phyloP scores from a whole-genome alignment of 2,113 vertebrate species.

The Speoplatyrhinus poulsoni region DNA sequence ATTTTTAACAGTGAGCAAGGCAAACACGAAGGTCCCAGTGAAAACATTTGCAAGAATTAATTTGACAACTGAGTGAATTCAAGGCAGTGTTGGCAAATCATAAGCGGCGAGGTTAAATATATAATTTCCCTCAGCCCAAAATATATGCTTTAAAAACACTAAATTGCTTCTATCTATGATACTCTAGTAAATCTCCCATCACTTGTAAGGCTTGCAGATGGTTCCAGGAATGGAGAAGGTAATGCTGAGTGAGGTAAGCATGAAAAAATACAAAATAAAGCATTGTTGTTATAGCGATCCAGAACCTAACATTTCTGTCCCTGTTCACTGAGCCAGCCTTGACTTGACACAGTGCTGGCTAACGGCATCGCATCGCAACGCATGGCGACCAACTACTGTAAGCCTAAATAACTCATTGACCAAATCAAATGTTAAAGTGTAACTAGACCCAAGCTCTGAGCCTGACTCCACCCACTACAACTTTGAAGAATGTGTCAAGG shows the following conservation, averaged over 20 bases:
- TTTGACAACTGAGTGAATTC: constrained; percentile 78
- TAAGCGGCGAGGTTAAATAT: constrained; percentile 73
- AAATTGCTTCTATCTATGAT: constrained; percentile 71
- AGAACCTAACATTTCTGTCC: too few relatives aligned
- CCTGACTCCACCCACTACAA: too few relatives aligned
- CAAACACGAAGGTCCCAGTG: constrained; percentile 74
- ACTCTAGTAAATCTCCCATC: constrained; percentile 59
- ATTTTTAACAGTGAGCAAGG: constrained; percentile 72
- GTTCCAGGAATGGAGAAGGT: constrained; percentile 41
- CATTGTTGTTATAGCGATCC: too few relatives aligned
- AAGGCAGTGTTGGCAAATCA: constrained; percentile 74
- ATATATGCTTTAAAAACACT: constrained; percentile 47
- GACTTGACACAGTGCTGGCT: too few relatives aligned
- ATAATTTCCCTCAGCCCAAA: constrained; percentile 73
- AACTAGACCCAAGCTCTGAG: too few relatives aligned
- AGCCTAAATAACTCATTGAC: too few relatives aligned
- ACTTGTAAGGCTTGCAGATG: constrained; percentile 61
- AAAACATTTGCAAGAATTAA: constrained; percentile 77
- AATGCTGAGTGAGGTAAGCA: constrained; percentile 30
- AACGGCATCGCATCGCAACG: too few relatives aligned
- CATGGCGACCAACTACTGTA: too few relatives aligned
- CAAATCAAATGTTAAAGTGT: too few relatives aligned
- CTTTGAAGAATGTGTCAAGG: too few relatives aligned
- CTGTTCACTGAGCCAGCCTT: too few relatives aligned
- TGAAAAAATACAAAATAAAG: background rate